A percentile compares a stretch with the other conserved stretches of the same genome.
These are phyloP conservation scores for Stegodyphus mimosarum DNA, from an alignment of 1,140 invertebrate species.

Conservation along the genomic window DNA sequence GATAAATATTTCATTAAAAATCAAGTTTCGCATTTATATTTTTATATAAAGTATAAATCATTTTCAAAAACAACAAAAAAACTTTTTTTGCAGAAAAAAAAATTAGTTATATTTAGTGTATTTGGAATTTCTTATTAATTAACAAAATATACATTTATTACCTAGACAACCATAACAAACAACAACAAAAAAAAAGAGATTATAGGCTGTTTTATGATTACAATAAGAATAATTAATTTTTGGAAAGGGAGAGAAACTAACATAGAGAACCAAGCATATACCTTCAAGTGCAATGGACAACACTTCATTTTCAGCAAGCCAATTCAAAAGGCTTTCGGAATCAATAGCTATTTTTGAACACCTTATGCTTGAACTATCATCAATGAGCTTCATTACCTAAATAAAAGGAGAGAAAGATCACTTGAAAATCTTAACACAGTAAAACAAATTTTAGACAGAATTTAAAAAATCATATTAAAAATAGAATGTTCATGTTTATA, in stretches of 20 bases:
- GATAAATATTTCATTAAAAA: neutral
- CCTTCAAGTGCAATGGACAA: conserved; percentile 72
- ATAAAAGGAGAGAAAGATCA: neutral
- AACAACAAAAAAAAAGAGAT: too few species aligned
- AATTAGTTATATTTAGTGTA: too few species aligned
- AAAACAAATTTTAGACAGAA: too few species aligned
- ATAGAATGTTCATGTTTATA: too few species aligned
- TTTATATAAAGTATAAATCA: neutral
- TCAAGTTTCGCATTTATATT: neutral
- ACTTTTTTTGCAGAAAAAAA: too few species aligned
- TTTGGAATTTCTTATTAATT: neutral
- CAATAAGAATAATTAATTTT: too few species aligned
- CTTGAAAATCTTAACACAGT: neutral
- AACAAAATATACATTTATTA: neutral
- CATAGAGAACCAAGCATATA: conserved; percentile 48
- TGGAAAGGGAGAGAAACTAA: too few species aligned
- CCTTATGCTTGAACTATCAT: conserved; percentile 68
- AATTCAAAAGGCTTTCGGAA: conserved; percentile 69
- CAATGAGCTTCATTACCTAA: conserved; percentile 70
- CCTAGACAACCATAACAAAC: too few species aligned
- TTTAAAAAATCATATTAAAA: too few species aligned
- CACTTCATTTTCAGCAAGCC: conserved; percentile 71
- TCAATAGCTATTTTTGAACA: conserved; percentile 67
- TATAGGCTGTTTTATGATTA: too few species aligned
- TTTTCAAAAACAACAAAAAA: too few species aligned